Evolutionary conservation across 2,113 vertebrate species (phyloP), one percentile per base, ranked within the genome.

Genomic region (Saguinus imperator): DNA sequence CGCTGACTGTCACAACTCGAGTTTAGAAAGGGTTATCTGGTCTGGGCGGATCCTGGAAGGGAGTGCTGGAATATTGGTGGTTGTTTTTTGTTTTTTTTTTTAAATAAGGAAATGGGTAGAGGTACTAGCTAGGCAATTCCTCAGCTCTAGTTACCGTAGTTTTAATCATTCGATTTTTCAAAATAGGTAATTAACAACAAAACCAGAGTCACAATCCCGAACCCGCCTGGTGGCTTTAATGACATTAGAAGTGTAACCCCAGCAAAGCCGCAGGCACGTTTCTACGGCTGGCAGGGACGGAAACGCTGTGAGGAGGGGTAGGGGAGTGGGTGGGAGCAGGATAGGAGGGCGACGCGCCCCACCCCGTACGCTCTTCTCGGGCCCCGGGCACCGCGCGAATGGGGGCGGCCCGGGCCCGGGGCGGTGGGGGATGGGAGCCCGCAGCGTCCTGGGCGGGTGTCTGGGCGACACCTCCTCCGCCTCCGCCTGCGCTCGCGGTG

Each of bases 391-490:
- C 70, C 27, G 29, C 57, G 45, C 43, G 45, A 50, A 50, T 5
- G 12, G 89, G 92, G 97, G 93, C 82, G 77, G 91, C 94, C 91
- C 66, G 76, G 6, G 37, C 40, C 87, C 27, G 4, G 35, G 70
- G 88, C 29, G 61, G 73, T 91, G 97, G 96, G 95, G 96, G 96
- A 94, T 68, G 96, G 94, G 92, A 92, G 90, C 84, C 57, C 96
- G 32, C 96, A 92, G 90, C 91, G 96, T 94, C 94, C 96, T 55
- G 97, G 96, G 96, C 97, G 88, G 98, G 95, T 96, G 97, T 97
- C 97, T 96, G 91, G 70, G 97, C 93, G 97, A 96, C 97, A 96
- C 97, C 97, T 97, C 96, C 96, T 97, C 91, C 77, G 89, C 81
- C 95, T 61, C 88, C 86, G 96, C 95, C 90, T 82, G 95, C 80